phyloP scores from a whole-genome alignment of 1,140 invertebrate species.

The Hylaeus anthracinus region DNA sequence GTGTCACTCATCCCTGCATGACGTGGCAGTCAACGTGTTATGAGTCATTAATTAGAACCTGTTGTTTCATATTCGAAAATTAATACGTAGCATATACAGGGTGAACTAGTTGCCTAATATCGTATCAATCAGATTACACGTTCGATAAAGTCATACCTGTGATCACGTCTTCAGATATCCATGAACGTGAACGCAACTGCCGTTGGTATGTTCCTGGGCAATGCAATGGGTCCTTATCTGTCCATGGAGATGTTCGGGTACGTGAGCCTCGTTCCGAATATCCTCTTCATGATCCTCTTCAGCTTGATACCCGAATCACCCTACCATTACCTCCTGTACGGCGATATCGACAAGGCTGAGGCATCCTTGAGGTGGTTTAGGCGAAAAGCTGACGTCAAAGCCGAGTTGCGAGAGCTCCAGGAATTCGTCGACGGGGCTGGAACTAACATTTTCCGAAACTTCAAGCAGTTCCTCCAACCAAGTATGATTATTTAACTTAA shows the following conservation, averaged over 20 bases:
- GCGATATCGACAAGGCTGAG: conserved; percentile 71
- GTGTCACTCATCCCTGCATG: no score
- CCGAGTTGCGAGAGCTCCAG: conserved; percentile 73
- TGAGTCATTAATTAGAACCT: background rate
- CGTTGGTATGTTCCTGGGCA: conserved; percentile 75
- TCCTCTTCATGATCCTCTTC: conserved; percentile 79
- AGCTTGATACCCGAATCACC: conserved; percentile 82
- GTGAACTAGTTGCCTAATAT: background rate
- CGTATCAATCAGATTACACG: conserved; percentile 2
- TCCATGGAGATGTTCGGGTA: conserved; percentile 74
- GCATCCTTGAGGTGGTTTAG: conserved; percentile 75
- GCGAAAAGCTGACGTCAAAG: conserved; percentile 68
- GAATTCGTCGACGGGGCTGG: conserved; percentile 69
- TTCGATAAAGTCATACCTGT: conserved; percentile 17
- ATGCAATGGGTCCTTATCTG: conserved; percentile 75
- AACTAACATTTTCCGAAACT: conserved; percentile 59
- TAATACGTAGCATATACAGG: background rate
- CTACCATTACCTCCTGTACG: conserved; percentile 71
- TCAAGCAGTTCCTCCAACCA: conserved; percentile 68
- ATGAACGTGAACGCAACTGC: conserved; percentile 81
- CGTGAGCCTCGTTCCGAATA: conserved; percentile 72
- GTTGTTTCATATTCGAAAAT: background rate
- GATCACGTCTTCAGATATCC: conserved; percentile 76
- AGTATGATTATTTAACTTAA: conserved; percentile 48
- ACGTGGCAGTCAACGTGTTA: background rate